A percentile compares a stretch with the other conserved stretches of the same genome.
phyloP scores from a whole-genome alignment of 2,797 vertebrate genomes.

The Schizothorax lantsangensis region DNA sequence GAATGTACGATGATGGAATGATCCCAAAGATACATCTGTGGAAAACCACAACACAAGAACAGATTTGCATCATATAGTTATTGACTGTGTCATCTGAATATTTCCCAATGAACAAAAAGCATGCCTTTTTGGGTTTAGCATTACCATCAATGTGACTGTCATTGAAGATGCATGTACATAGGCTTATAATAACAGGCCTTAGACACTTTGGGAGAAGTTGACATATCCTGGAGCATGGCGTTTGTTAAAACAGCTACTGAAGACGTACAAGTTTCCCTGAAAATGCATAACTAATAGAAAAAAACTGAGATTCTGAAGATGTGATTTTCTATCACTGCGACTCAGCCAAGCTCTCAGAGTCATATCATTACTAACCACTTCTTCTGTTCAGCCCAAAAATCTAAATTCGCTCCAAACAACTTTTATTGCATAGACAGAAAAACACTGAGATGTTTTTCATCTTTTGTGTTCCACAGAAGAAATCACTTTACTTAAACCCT shows the following conservation, averaged over 20 bases:
- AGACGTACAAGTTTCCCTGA: too few relatives aligned
- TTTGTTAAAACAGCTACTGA: too few relatives aligned
- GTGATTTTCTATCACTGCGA: neutral
- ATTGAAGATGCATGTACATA: neutral
- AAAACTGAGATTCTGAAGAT: too few relatives aligned
- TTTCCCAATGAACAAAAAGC: neutral
- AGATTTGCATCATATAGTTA: neutral
- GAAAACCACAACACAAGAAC: neutral
- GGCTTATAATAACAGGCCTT: neutral
- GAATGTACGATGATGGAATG: neutral
- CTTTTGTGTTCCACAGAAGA: too few relatives aligned
- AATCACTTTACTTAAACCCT: too few relatives aligned
- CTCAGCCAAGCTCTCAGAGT: neutral
- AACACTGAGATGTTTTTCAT: too few relatives aligned
- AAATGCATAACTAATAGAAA: too few relatives aligned
- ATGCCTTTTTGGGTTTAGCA: neutral
- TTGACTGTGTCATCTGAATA: neutral
- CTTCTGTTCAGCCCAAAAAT: too few relatives aligned
- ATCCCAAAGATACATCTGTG: neutral
- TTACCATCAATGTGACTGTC: neutral
- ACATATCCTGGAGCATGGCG: too few relatives aligned
- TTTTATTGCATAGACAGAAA: too few relatives aligned
- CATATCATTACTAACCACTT: too few relatives aligned
- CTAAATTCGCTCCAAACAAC: too few relatives aligned
- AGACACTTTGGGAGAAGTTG: neutral